These are phyloP conservation scores for Menidia menidia DNA, from an alignment of 2,797 vertebrate species.

Conservation along the genomic window DNA sequence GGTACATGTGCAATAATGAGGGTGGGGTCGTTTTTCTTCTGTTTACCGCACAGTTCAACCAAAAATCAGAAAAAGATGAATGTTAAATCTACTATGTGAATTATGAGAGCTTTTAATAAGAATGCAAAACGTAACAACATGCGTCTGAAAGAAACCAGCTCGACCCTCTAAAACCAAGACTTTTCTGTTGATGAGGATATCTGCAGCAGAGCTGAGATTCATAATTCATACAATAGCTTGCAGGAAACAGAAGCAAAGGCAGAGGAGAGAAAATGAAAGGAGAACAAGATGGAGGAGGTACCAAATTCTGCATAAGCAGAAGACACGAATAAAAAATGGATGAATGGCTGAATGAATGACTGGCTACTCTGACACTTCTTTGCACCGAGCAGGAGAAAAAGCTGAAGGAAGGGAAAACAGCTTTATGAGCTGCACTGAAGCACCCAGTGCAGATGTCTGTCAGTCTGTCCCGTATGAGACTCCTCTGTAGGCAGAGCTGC, in stretches of 20 bases:
- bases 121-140: slow-evolving; percentile 19
- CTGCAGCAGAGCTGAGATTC: slow-evolving; percentile 71
- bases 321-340: slow-evolving; percentile 84
- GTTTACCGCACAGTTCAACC: background rate
- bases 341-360: slow-evolving; percentile 77
- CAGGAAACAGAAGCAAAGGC: slow-evolving; percentile 63
- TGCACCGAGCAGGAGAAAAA: slow-evolving; percentile 50
- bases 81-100: background rate
- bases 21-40: background rate
- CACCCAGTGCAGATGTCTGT: slow-evolving; percentile 79
- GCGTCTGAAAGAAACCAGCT: slow-evolving; percentile 18
- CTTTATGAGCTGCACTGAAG: slow-evolving; percentile 68
- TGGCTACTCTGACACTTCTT: slow-evolving; percentile 68
- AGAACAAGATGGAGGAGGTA: slow-evolving; percentile 44
- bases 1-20: slow-evolving; percentile 14
- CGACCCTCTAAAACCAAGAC: slow-evolving; percentile 36
- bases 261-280: slow-evolving; percentile 29
- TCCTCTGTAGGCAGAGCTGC: slow-evolving; percentile 68
- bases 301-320: slow-evolving; percentile 74
- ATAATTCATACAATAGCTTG: slow-evolving; percentile 76
- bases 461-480: slow-evolving; percentile 70
- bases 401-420: slow-evolving; percentile 36
- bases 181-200: slow-evolving; percentile 45
- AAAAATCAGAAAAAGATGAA: slow-evolving; percentile 4
- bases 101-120: background rate